Evolutionary conservation across 2,888 invertebrate species (phyloP), one percentile per base, ranked within the genome.

Genomic region (Leucophenga montana): DNA sequence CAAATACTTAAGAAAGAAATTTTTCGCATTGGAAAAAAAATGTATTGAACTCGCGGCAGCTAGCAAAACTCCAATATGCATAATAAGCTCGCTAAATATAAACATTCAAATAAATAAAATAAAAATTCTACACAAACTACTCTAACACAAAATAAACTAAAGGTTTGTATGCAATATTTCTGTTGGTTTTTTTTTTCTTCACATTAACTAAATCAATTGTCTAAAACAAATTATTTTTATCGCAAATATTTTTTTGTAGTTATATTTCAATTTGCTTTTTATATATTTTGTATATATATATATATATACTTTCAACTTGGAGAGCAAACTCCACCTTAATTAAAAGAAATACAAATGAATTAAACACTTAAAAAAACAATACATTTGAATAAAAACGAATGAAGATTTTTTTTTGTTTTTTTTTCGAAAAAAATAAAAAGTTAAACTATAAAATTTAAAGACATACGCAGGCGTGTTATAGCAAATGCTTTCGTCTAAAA

Each of bases 321-420:
- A 88, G 88, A 88, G 89, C 77, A 86, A 89, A 89, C 88, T 89
- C 88, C 88, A 88, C 89, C 89, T 89, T 88, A 85, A 70, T 69
- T n/a, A 73, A 66, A 67, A 62, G 71, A 70, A 70, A 68, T 72
- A 73, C 69, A 70, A 70, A 65, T 56, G 61, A 53, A 61, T 67
- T 70, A 64, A 71, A 39, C 3, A 39, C 39, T 5, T 68, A 67
- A 48, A 68, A 71, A 22, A 69, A 66, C 71, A 69, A 68, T 65
- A 39, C 27, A 67, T 56, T 44, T 64, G 46, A 72, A 73, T 46
- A 75, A 76, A 75, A 85, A 80, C 84, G 84, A 85, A 85, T 85
- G 85, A 84, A 75, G 77, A 78, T 75, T 79, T 82, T 76, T 78
- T 74, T 72, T 71, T 71, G n/a, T n/a, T n/a, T n/a, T n/a, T n/a